Base-by-base conservation (phyloP, 2,797 vertebrate genomes). In the Phataginus tricuspis region DNA sequence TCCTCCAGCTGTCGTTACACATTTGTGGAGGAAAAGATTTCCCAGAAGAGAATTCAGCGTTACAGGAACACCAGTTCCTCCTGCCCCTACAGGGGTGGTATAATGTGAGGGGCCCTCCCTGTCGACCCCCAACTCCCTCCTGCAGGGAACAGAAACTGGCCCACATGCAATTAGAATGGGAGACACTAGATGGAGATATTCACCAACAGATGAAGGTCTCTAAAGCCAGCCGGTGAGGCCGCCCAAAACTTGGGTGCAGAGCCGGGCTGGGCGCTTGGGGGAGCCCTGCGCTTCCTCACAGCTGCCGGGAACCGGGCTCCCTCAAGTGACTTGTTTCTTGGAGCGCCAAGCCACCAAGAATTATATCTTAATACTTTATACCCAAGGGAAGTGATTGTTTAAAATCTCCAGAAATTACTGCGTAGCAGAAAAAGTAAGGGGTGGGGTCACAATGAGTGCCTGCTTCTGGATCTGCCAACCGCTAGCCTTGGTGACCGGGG, bases 181-280 rank as follows among this genome's bases (percentile, higher is more conserved):
- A 3, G 45, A 29, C 93, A 29, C 92, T 86, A 97, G 97, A 69
- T 97, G 97, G 96, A 69, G 55, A 29, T 90, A 49, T 64, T 21
- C 45, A 45, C 14, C 83, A 64, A 75, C 80, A 80, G 86, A 64
- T 31, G 37, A 88, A 63, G 21, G 45, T 39, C 78, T 77, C 10
- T 12, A 45, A 45, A 45, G 11, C 45, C 45, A 45, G 45, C 11
- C 11, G 0, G 51, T 0, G 0, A 45, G 29, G 29, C 71, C 2
- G 0, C 19, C n/a, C 1, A 39, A 29, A 53, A 3, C 37, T 2
- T 45, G 18, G 16, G 7, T 80, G 88, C 92, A 93, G 80, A 63
- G 13, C 74, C 7, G 11, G 8, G 3, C 12, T 39, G 37, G 86
- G 5, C 23, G 5, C 66, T 61, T 93, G 91, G 86, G 31, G n/a